Evolutionary conservation across 2,888 invertebrate species (phyloP).

Genomic region (Drosophila demipolita): DNA sequence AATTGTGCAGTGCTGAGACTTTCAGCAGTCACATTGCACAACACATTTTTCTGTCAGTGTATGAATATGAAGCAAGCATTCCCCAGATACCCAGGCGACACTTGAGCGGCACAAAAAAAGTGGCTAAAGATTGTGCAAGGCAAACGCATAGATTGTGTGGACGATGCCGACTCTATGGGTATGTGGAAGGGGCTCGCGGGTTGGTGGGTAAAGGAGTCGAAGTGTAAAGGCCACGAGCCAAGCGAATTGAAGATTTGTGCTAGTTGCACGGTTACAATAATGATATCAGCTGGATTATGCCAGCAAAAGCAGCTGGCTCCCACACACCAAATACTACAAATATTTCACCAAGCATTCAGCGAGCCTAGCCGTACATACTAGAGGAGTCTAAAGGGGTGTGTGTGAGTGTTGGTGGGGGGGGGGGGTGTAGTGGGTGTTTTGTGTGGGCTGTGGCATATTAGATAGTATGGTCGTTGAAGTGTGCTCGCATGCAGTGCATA

Average conservation of each 20-base stretch:
- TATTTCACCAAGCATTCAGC: constrained; percentile 26
- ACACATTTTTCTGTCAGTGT: background rate
- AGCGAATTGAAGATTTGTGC: constrained; percentile 58
- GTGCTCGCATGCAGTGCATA: constrained; percentile 62
- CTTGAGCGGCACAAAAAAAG: constrained; percentile 45
- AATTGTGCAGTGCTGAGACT: no score
- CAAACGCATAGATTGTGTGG: background rate
- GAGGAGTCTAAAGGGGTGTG: background rate
- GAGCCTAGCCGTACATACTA: background rate
- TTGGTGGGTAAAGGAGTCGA: background rate
- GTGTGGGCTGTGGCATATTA: background rate
- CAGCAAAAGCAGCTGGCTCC: constrained; percentile 18
- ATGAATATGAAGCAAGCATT: constrained; percentile 36
- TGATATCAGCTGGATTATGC: constrained; percentile 55
- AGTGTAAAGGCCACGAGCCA: constrained; percentile 21
- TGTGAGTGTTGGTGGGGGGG: background rate
- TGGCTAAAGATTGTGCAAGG: constrained; percentile 7
- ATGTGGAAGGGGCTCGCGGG: background rate
- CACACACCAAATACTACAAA: constrained; percentile 36
- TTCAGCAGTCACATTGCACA: background rate
- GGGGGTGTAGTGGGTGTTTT: background rate
- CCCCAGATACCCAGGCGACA: constrained; percentile 59
- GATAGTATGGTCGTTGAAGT: constrained; percentile 29
- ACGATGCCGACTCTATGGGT: background rate
- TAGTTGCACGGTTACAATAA: constrained; percentile 57